A percentile compares a stretch with the other conserved stretches of the same genome.
These are phyloP conservation scores for Gnathonemus echidnorhynchus DNA, from an alignment of 2,113 vertebrate genomes.

Conservation along the genomic window DNA sequence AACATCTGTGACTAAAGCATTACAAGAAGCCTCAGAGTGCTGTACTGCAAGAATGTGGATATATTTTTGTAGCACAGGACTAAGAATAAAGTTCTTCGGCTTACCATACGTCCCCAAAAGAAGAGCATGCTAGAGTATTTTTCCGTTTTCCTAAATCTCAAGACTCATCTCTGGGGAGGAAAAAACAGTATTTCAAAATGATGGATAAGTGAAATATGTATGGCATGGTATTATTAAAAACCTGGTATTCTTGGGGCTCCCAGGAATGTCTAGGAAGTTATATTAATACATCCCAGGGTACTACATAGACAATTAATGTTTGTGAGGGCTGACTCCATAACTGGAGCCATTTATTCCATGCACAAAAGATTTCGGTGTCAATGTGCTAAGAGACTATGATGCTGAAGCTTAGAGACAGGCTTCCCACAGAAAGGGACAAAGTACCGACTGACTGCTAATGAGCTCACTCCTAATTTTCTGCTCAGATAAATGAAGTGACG, in stretches of 20 bases:
- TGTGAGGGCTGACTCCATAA: background rate
- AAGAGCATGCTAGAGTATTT: slow-evolving; percentile 52
- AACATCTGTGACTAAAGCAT: background rate
- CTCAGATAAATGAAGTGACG: background rate
- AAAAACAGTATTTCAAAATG: background rate
- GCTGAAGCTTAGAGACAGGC: background rate
- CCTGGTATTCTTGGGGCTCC: background rate
- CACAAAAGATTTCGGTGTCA: background rate
- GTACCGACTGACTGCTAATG: background rate
- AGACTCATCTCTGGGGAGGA: slow-evolving; percentile 40
- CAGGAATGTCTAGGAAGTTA: background rate
- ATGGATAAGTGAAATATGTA: background rate
- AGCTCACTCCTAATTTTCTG: background rate
- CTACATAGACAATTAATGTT: background rate
- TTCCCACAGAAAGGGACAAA: background rate
- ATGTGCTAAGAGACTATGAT: background rate
- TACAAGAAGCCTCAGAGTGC: background rate
- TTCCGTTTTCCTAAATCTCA: slow-evolving; percentile 24
- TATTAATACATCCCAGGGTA: background rate
- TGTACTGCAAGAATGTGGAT: background rate
- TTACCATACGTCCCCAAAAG: slow-evolving; percentile 56
- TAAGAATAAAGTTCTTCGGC: background rate
- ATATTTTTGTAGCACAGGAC: background rate
- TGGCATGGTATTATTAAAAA: background rate
- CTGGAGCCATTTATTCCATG: background rate